Evolutionary conservation across 2,113 vertebrate genomes (phyloP).

Genomic region (Theropithecus gelada): DNA sequence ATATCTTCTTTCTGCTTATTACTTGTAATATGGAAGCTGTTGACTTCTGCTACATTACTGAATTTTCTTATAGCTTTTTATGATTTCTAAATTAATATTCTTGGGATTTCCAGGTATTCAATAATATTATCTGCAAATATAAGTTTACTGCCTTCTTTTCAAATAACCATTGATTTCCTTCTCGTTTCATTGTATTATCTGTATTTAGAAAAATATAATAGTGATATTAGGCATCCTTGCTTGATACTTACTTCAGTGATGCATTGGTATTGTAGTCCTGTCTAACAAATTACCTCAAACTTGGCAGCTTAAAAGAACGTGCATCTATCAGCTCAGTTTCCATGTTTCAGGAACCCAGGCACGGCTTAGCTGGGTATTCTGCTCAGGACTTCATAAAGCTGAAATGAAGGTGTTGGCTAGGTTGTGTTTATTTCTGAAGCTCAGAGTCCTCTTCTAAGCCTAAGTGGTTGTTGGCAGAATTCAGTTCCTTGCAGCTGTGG

Average conservation of each 20-base stretch:
- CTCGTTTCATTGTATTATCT: neutral
- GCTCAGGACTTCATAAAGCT: neutral
- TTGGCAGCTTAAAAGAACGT: neutral
- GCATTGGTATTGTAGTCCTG: neutral
- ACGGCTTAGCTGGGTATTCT: neutral
- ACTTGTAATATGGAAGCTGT: neutral
- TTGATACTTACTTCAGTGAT: neutral
- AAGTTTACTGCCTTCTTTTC: neutral
- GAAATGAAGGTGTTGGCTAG: neutral
- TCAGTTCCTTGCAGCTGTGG: neutral
- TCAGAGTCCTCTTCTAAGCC: neutral
- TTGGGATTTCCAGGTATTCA: neutral
- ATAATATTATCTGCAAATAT: neutral
- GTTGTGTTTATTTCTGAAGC: neutral
- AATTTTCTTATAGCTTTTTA: conserved; percentile 5
- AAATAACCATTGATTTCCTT: neutral
- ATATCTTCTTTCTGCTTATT: neutral
- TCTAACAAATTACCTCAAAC: neutral
- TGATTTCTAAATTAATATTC: conserved; percentile 5
- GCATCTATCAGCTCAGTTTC: neutral
- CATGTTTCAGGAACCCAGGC: neutral
- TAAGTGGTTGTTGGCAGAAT: neutral
- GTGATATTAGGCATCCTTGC: neutral
- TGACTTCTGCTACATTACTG: neutral
- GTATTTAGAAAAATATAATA: neutral